phyloP scores from a whole-genome alignment of 2,113 vertebrate genomes.

The Capricornis sumatraensis region DNA sequence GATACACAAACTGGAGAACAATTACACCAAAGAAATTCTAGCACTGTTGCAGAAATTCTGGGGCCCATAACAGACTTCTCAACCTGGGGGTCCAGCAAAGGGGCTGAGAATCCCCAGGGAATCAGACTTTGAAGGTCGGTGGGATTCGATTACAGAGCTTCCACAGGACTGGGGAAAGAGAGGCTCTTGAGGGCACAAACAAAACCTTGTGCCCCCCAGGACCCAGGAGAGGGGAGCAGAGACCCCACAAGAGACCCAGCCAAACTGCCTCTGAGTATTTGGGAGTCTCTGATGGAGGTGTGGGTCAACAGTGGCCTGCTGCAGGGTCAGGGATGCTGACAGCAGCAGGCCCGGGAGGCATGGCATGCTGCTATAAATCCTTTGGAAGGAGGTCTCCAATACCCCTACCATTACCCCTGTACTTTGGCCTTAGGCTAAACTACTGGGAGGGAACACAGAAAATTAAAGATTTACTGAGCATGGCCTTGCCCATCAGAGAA shows the following conservation, averaged over 20 bases:
- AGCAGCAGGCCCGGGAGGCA: not conserved
- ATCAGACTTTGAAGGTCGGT: not conserved
- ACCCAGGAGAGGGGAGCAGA: not conserved
- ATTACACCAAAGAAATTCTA: not conserved
- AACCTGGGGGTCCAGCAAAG: not conserved
- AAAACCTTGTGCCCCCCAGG: not conserved
- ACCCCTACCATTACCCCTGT: not conserved
- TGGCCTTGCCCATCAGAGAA: not conserved
- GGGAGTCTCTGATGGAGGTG: not conserved
- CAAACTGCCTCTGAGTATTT: not conserved
- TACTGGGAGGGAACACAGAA: not conserved
- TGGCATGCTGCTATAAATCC: not conserved
- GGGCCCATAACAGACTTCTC: not conserved
- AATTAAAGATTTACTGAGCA: not conserved
- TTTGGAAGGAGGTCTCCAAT: not conserved
- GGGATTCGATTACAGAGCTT: not conserved
- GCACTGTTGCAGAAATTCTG: not conserved
- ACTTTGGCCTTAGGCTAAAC: not conserved
- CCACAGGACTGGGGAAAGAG: not conserved
- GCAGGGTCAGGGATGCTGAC: not conserved
- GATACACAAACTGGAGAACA: not conserved
- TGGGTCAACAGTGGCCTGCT: not conserved
- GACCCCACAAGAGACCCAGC: not conserved
- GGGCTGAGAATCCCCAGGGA: not conserved
- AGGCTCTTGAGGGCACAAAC: not conserved